Base-by-base conservation (phyloP, 2,797 vertebrate genomes). In the Acanthurus leucopareius region DNA sequence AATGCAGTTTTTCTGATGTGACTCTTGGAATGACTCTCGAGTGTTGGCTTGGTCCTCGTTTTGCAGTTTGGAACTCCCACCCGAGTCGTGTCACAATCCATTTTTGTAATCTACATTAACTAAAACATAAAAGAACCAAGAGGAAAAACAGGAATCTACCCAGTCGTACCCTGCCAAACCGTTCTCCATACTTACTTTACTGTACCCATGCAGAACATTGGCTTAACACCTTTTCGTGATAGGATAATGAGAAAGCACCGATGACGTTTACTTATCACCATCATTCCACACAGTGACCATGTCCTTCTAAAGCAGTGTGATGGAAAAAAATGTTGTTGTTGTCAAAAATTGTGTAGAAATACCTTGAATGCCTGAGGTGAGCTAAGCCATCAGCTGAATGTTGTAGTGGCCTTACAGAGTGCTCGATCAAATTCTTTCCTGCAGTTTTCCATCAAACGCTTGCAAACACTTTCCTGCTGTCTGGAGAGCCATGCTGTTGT, bases 401-500 rank as follows among this genome's bases (percentile, higher is more conserved):
- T 32, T 72, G 62, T 52, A 51, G 65, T 10, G n/a, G 60, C 49
- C 54, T 62, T 75, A 16, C 56, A 53, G 48, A 77, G 52, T 5
- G 9, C 45, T 79, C 68, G 1, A 76, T 86, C 73, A 69, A 61
- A 78, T 68, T 56, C 49, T n/a, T 65, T 42, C 78, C 49, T 60
- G 20, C 68, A 58, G 47, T 77, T 75, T 69, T 67, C 73, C 35
- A 80, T 75, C 63, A 75, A 65, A 61, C 65, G 69, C 53, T 73
- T 56, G 47, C 52, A 51, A 84, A 59, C 22, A 28, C 42, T 59
- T 72, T 54, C 44, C 71, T 70, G 40, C 61, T 9, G 28, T 74
- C 45, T 66, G 4, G 52, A 66, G 40, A 59, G 53, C n/a, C 16
- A 25, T 57, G 69, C 52, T 72, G 49, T 53, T 67, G 70, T 80